These are phyloP conservation scores for Apodemus speciosus DNA, from an alignment of 2,113 vertebrate species.

Conservation along the genomic window DNA sequence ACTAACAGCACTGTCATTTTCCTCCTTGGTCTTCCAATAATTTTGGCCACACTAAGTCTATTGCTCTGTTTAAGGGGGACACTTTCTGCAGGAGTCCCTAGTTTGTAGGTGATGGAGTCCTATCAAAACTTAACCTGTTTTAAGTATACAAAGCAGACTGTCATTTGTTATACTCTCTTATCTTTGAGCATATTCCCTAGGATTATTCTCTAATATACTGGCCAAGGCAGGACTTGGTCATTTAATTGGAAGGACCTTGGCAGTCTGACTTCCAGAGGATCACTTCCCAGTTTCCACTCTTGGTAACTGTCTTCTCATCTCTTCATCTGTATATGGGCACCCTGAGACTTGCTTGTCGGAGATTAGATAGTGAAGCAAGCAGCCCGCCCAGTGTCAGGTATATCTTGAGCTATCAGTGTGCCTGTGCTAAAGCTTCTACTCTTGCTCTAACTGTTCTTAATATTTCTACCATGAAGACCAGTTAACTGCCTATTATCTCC, in stretches of 20 bases:
- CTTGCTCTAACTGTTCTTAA: neutral
- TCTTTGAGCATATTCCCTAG: neutral
- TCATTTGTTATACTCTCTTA: slow-evolving; percentile 22
- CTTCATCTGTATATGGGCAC: neutral
- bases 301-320: neutral
- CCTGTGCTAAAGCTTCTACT: neutral
- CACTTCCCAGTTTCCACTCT: neutral
- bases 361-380: neutral
- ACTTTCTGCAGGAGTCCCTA: neutral
- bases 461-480: neutral
- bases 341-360: neutral
- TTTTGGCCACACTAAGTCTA: neutral
- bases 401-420: neutral
- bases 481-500: neutral
- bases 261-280: neutral
- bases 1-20: neutral
- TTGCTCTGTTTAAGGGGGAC: neutral
- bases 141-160: slow-evolving; percentile 13
- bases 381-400: neutral
- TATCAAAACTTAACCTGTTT: slow-evolving; percentile 20
- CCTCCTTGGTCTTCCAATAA: neutral
- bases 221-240: neutral
- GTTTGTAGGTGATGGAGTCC: neutral
- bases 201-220: neutral
- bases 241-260: neutral